Evolutionary conservation across 2,888 invertebrate genomes (phyloP), one percentile per base, ranked within the genome.

Genomic region (Chrysolina haemoptera): DNA sequence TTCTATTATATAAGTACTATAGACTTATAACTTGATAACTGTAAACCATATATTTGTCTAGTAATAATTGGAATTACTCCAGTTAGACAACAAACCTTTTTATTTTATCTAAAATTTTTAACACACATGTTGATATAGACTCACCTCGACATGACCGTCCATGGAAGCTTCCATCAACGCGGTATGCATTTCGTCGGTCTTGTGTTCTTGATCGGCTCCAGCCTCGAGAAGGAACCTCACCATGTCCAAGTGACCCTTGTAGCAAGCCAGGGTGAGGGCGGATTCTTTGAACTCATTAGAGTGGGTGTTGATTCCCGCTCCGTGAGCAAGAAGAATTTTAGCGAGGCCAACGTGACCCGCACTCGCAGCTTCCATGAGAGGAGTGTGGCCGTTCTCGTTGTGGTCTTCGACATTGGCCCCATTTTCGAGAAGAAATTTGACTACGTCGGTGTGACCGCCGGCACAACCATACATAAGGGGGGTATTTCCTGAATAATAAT

Each of bases 161-260:
- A 99, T 99, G 75, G 98, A 98, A 68, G 99, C 99, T 89, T 99
- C 99, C 98, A 99, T 99, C 62, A 99, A 90, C 62, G 99, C 99
- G 35, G 99, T 99, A 89, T 99, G 99, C 98, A 99, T 98, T 90
- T 99, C 99, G 88, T 99, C 98, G 10, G 98, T 98, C 90, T 98
- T 98, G 90, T 98, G 98, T 89, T 98, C 98, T 88, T 98, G 92
- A 89, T 98, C 98, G 18, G 98, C 98, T 76, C 98, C 98, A 64
- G 98, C 98, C 84, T 96, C 96, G 80, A 99, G 89, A 78, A 99
- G 91, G 89, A 97, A 98, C 82, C 97, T 91, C 71, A 99, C 99
- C 97, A 99, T 98, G 88, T 97, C 97, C 83, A 98, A 91, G 89
- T 98, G 98, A 96, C 99, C 89, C 97, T 98, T 82, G 97, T 99